Evolutionary conservation across 2,113 vertebrate genomes (phyloP), one percentile per base, ranked within the genome.

Genomic region (Athene noctua): DNA sequence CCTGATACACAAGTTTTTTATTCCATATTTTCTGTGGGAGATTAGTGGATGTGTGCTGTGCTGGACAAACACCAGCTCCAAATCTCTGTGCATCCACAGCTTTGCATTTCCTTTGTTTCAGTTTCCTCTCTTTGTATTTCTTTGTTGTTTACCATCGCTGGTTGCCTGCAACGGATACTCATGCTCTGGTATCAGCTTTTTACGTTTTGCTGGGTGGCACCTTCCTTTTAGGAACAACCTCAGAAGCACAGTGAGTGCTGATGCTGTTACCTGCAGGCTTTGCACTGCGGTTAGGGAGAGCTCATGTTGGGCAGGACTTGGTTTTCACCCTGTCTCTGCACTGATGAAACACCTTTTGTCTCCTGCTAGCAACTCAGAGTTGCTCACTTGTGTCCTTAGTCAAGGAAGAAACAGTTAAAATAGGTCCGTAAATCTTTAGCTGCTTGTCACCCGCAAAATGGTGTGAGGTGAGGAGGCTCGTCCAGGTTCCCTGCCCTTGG

Each of bases 371-470:
- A 34, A 3, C 29, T 42, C 47, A n/a, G 5, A 14, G 3, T 63
- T 72, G 25, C 15, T 27, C 58, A 38, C 49, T 13, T 2, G 0
- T 63, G 54, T 66, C 40, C 34, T 38, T 61, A 49, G 32, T 20
- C 0, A 1, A 40, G 38, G 19, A 46, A 34, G n/a, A 47, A 72
- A 65, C 13, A 7, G 16, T 0, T 42, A 20, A 51, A 81, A 16
- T 34, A 9, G 21, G 38, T 86, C 73, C 90, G 15, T 29, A 55
- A 65, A 34, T 5, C 11, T 57, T 71, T 15, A 34, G n/a, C 36
- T 72, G 46, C 34, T 44, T 44, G 8, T 23, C 11, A 2, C 9
- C 5, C 0, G 9, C 34, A 42, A 47, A 36, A 11, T 0, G 0
- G 47, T 38, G 17, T 1, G 44, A 44, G 71, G 26, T 10, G 65